Evolutionary conservation across 2,113 vertebrate genomes (phyloP).

Genomic region (Chelonoidis abingdonii): DNA sequence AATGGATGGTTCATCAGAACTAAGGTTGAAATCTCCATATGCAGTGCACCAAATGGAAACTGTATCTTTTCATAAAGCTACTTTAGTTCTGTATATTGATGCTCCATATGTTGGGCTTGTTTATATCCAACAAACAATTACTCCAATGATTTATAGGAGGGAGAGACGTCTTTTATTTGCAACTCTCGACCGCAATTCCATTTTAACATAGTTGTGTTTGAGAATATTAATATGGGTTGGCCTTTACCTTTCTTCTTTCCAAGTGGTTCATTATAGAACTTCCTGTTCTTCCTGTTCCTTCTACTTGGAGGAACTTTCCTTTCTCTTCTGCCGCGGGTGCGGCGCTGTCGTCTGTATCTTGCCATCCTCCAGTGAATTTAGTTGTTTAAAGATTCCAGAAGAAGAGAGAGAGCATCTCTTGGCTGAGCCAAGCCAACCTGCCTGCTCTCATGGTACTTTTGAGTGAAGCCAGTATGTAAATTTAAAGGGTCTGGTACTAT

Average conservation of each 20-base stretch:
- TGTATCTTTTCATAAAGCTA: not conserved
- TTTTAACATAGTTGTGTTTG: not conserved
- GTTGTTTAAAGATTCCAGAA: not conserved
- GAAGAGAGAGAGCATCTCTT: not conserved
- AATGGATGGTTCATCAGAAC: not conserved
- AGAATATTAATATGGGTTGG: not conserved
- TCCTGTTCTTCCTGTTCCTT: not conserved
- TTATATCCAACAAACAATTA: not conserved
- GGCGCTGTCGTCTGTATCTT: not conserved
- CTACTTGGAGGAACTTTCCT: not conserved
- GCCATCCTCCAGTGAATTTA: not conserved
- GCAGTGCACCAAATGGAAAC: not conserved
- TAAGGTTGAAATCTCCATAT: not conserved
- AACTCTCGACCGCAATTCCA: not conserved
- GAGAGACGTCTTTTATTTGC: not conserved
- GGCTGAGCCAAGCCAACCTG: not conserved
- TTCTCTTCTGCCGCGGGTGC: not conserved
- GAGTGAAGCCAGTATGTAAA: not conserved
- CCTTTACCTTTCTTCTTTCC: not conserved
- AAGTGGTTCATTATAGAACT: not conserved
- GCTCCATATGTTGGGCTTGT: not conserved
- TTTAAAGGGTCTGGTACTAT: not conserved
- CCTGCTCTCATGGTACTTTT: not conserved
- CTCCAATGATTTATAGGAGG: not conserved
- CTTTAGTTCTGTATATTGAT: not conserved